Evolutionary conservation across 2,113 vertebrate genomes (phyloP).

Genomic region (Nesoenas mayeri): DNA sequence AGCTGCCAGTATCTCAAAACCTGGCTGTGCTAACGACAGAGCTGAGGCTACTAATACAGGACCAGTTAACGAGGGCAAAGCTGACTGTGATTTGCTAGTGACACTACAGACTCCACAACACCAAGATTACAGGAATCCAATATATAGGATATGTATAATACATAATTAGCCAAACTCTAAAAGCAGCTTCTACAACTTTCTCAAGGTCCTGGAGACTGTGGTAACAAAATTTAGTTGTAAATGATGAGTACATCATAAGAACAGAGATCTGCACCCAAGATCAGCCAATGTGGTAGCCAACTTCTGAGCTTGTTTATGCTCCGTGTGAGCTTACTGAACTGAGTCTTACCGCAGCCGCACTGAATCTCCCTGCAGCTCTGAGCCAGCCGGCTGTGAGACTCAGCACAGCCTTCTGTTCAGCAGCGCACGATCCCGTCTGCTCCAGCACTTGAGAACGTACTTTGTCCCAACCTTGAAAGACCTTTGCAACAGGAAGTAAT

Average conservation of each 20-base stretch:
- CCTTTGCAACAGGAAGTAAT: not conserved
- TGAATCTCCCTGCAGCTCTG: not conserved
- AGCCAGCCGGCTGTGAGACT: not conserved
- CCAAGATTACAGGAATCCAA: not conserved
- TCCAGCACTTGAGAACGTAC: not conserved
- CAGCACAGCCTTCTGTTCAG: not conserved
- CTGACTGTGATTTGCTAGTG: not conserved
- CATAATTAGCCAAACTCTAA: not conserved
- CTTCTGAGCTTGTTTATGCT: rapidly evolving
- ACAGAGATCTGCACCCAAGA: not conserved
- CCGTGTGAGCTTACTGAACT: not conserved
- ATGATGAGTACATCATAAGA: not conserved
- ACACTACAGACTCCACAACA: not conserved
- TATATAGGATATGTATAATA: rapidly evolving
- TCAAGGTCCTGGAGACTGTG: rapidly evolving
- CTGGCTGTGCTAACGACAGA: not conserved
- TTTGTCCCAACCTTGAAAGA: not conserved
- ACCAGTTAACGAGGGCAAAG: not conserved
- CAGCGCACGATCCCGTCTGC: rapidly evolving
- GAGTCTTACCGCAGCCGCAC: not conserved
- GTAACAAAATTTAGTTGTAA: not conserved
- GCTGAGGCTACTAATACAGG: not conserved
- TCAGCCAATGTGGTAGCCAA: not conserved
- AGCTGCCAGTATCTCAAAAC: not conserved
- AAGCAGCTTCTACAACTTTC: not conserved